Percentiles rank a stretch among this genome's conserved stretches.
Evolutionary conservation across 2,888 invertebrate genomes (phyloP).

Genomic region (Oxyscelio sp.): DNA sequence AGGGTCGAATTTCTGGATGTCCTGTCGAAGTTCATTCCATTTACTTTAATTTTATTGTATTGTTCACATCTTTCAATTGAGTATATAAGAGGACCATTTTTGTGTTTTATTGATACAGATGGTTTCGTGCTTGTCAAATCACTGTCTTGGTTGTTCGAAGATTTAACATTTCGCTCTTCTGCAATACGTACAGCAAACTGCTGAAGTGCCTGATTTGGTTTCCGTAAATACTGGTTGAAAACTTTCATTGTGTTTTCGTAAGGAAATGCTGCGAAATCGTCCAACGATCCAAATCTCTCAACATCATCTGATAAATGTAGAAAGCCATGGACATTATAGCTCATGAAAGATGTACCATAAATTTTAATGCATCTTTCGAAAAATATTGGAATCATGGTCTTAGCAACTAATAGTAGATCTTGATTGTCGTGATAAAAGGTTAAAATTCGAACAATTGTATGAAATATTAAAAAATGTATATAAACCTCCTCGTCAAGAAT

Average conservation of each 20-base stretch:
- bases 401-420: no score
- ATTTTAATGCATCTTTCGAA: conserved; percentile 26
- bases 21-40: not conserved
- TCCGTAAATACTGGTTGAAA: conserved; percentile 14
- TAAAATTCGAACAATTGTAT: no score
- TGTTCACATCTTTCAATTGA: no score
- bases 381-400: conserved; percentile 37
- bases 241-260: conserved; percentile 49
- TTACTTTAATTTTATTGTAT: no score
- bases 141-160: no score
- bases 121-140: no score
- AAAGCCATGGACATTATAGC: conserved; percentile 51
- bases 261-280: conserved; percentile 52
- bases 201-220: conserved; percentile 18
- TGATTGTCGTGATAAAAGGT: no score
- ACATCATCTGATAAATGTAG: conserved; percentile 51
- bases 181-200: not conserved
- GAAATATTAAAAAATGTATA: conserved; percentile 76
- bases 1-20: conserved; percentile 13
- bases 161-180: not conserved
- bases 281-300: conserved; percentile 30
- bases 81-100: no score
- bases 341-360: conserved; percentile 32
- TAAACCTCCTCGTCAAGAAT: conserved; percentile 69
- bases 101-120: no score